Base-by-base conservation (phyloP, 2,888 invertebrate genomes). In the Netelia melanura region DNA sequence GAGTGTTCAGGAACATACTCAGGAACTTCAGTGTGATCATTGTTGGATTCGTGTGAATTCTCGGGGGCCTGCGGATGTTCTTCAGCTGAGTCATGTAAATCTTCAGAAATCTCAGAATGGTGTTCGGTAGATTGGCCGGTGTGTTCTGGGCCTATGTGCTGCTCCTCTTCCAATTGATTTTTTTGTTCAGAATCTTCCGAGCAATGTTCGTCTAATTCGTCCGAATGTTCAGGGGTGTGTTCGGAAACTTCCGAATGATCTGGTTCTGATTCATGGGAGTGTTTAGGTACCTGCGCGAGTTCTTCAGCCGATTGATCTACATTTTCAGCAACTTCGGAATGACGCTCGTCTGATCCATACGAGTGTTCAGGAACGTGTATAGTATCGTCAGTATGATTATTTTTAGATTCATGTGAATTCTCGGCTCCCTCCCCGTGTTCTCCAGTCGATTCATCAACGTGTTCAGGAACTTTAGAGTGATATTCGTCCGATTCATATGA, bases 111-210 rank as follows among this genome's bases (percentile, higher is more conserved):
- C 1, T 54, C n/a, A n/a, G 54, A 6, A 2, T 54, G 14, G 3
- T 54, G 54, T 1, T 54, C 54, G 1, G n/a, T 54, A 3, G n/a
- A 0, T 11, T 11, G 3, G n/a, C n/a, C n/a, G 1, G 11, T 1
- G n/a, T 14, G 11, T 54, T 54, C 54, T n/a, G 54, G 10, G 1
- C 1, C 54, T 2, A 5, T 5, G 0, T n/a, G n/a, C 5, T 3
- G 23, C 3, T 61, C 58, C 11, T 43, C 23, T 9, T 30, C 11
- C 11, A 61, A 25, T 43, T 43, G 58, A 30, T 68, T 58, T 17
- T 38, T 25, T 5, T 58, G 44, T 67, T 67, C 67, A 23, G 67
- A n/a, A n/a, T n/a, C n/a, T n/a, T n/a, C n/a, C n/a, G n/a, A n/a
- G n/a, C n/a, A n/a, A n/a, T n/a, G 17, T 17, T 17, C 17, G 17